Evolutionary conservation across 1,140 invertebrate species (phyloP).

Genomic region (Apolygus lucorum): DNA sequence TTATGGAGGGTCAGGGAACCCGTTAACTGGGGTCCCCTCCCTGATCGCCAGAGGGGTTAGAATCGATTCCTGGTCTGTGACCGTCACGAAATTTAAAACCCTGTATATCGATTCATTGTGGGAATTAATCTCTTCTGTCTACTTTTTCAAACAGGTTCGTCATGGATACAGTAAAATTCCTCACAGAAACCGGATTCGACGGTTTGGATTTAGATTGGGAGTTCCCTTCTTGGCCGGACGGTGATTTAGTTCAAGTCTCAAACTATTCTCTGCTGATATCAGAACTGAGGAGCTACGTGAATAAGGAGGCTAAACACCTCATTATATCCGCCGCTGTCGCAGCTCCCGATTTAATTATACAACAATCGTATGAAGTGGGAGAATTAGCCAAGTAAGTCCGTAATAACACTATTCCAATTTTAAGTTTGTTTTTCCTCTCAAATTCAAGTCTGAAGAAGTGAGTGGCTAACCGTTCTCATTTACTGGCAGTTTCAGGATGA

Average conservation of each 20-base stretch:
- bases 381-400: slow-evolving; percentile 59
- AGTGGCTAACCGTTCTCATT: too few relatives aligned
- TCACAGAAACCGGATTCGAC: slow-evolving; percentile 58
- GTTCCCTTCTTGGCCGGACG: slow-evolving; percentile 56
- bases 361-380: slow-evolving; percentile 63
- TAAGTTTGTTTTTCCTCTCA: slow-evolving; percentile 19
- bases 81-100: too few relatives aligned
- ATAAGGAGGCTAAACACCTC: slow-evolving; percentile 47
- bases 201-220: slow-evolving; percentile 84
- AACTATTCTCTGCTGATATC: slow-evolving; percentile 62
- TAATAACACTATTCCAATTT: too few relatives aligned
- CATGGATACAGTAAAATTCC: slow-evolving; percentile 49
- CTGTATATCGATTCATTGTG: too few relatives aligned
- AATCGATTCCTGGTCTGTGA: too few relatives aligned
- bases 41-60: too few relatives aligned
- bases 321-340: slow-evolving; percentile 66
- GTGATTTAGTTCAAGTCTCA: slow-evolving; percentile 48
- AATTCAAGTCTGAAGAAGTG: slow-evolving; percentile 24
- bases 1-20: too few relatives aligned
- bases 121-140: too few relatives aligned
- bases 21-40: too few relatives aligned
- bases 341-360: slow-evolving; percentile 60
- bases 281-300: slow-evolving; percentile 56
- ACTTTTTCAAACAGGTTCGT: slow-evolving; percentile 53
- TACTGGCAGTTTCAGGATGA: too few relatives aligned